Evolutionary conservation across 2,797 vertebrate species (phyloP), one percentile per base, ranked within the genome.

Genomic region (Adrianichthys oophorus): DNA sequence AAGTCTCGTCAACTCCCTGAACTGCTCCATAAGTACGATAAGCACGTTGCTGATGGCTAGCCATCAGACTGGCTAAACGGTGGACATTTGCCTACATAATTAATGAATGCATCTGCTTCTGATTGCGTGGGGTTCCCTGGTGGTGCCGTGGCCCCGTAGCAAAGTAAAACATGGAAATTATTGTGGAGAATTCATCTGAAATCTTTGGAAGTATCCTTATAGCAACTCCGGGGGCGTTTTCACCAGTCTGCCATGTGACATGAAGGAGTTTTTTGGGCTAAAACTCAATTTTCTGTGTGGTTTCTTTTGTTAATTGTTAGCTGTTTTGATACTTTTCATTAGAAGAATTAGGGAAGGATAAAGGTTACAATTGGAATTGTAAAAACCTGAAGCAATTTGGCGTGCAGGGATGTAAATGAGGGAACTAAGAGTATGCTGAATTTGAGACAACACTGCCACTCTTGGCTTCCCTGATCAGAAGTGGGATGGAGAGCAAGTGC

Each of bases 401-500:
- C 7, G 15, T 41, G 46, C 15, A 37, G 37, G 51, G 17, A 44
- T 45, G 42, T 7, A n/a, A 18, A 52, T 46, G 56, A 69, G 51
- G 47, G 65, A 71, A 74, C 68, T 55, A 73, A 59, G 63, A 64
- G 56, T 72, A 71, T 70, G 65, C 73, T 74, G 72, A 80, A 65
- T 65, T 65, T 62, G 59, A 71, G 76, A 59, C 60, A 80, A 72
- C 14, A 48, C 58, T 82, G 85, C 58, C 79, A 79, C 78, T 86
- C 76, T 66, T 49, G 73, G 59, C 72, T 51, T 71, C 62, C 58
- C 78, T 76, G 78, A 74, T 86, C 84, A 83, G 70, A 84, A 83
- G 82, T 82, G 84, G 89, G 89, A 91, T 84, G 80, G 84, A 89
- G 89, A 83, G 85, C 79, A 78, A 82, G 82, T 81, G 78, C 82